These are phyloP conservation scores for Coecobrya sp. DNA, from an alignment of 2,888 invertebrate genomes.

Conservation along the genomic window DNA sequence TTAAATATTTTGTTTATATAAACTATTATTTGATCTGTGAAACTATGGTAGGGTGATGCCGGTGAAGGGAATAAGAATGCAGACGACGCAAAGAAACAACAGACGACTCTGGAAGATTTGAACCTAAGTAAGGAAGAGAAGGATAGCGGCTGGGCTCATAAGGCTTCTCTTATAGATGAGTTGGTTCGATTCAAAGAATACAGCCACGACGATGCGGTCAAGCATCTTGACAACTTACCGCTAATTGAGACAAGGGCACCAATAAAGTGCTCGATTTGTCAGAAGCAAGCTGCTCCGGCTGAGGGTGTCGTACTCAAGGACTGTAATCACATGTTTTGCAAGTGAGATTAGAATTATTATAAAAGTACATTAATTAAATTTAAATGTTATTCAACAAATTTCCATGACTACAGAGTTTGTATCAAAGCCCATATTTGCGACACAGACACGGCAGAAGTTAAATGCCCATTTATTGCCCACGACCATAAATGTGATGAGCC, in stretches of 20 bases:
- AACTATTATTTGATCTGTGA: not conserved
- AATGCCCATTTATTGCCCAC: slow-evolving; percentile 44
- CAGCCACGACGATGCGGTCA: not conserved
- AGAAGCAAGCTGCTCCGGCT: not conserved
- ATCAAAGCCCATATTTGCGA: not conserved
- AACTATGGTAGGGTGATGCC: not conserved
- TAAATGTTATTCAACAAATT: not conserved
- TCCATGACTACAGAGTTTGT: slow-evolving; percentile 29
- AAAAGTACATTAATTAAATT: no score
- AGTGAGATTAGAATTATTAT: not conserved
- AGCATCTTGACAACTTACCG: not conserved
- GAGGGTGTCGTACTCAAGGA: slow-evolving; percentile 58
- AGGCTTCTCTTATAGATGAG: not conserved
- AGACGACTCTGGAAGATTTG: not conserved
- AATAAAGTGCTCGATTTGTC: slow-evolving; percentile 29
- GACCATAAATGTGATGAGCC: slow-evolving; percentile 27
- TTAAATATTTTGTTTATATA: no score
- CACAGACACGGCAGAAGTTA: slow-evolving; percentile 47
- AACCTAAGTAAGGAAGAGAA: slow-evolving; percentile 4
- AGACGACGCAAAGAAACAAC: not conserved
- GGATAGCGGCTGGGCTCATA: slow-evolving; percentile 43
- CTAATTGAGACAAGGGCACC: not conserved
- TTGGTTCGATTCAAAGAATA: not conserved
- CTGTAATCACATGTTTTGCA: slow-evolving; percentile 72
- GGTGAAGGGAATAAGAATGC: not conserved